phyloP scores from a whole-genome alignment of 2,888 invertebrate genomes.

The Epistrophe eligans region DNA sequence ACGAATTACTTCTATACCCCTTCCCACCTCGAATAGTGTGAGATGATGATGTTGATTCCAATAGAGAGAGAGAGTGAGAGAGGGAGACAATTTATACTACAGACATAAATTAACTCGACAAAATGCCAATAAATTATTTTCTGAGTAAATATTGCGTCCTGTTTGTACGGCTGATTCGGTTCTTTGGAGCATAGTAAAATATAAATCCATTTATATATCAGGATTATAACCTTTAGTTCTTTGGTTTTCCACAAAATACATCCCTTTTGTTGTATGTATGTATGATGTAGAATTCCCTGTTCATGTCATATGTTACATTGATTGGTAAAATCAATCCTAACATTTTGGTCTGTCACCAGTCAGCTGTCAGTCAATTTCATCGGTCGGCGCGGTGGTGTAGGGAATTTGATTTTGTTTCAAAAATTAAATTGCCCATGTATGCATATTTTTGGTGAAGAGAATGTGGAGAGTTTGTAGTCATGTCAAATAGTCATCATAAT shows the following conservation, averaged over 20 bases:
- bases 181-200: background rate
- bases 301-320: slow-evolving; percentile 8
- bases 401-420: slow-evolving; percentile 15
- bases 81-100: slow-evolving; percentile 22
- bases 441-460: background rate
- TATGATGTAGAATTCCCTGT: too few relatives aligned
- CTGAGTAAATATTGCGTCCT: slow-evolving; percentile 26
- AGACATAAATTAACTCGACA: slow-evolving; percentile 34
- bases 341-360: slow-evolving; percentile 1
- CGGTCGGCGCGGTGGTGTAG: too few relatives aligned
- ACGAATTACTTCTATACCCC: background rate
- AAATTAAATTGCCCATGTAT: slow-evolving; percentile 33
- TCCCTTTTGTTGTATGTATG: background rate
- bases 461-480: background rate
- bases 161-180: background rate
- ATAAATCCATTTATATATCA: slow-evolving; percentile 5
- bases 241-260: background rate
- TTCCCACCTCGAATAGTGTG: too few relatives aligned
- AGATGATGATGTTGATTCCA: background rate
- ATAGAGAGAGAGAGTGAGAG: background rate
- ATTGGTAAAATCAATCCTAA: slow-evolving; percentile 19
- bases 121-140: slow-evolving; percentile 52
- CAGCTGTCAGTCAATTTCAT: background rate
- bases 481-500: background rate
- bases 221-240: slow-evolving; percentile 2